Evolutionary conservation across 2,113 vertebrate genomes (phyloP).

Genomic region (Paracanthobrama guichenoti): DNA sequence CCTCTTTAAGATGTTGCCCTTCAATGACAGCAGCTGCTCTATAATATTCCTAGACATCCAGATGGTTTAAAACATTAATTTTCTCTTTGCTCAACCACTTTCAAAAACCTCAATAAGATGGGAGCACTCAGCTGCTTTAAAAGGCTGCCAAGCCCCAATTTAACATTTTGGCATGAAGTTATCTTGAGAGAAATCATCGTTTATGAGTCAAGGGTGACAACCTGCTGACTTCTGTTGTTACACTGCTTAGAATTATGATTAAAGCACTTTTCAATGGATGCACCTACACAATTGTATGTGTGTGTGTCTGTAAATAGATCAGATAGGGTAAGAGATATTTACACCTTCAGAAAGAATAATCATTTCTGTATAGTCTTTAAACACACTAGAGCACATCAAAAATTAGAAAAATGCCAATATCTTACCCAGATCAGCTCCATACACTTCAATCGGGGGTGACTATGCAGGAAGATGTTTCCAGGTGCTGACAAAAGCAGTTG

Average conservation of each 20-base stretch:
- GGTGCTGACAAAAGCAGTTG: constrained; percentile 95
- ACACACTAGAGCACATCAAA: neutral
- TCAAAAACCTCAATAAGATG: constrained; percentile 12
- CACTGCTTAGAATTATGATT: constrained; percentile 8
- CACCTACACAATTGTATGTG: neutral
- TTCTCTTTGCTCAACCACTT: neutral
- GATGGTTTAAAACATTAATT: neutral
- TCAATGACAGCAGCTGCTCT: neutral
- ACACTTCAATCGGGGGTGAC: constrained; percentile 13
- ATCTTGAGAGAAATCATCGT: constrained; percentile 32
- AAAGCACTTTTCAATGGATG: neutral
- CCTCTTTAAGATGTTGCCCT: neutral
- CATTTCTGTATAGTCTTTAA: neutral
- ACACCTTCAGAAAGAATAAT: neutral
- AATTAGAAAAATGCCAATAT: neutral
- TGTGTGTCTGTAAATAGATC: neutral
- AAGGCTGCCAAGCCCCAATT: neutral
- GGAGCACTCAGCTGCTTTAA: constrained; percentile 21
- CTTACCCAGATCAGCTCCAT: constrained; percentile 46
- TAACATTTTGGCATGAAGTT: constrained; percentile 7
- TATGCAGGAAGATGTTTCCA: constrained; percentile 94
- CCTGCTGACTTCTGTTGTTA: neutral
- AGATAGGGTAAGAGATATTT: neutral
- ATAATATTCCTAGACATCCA: neutral
- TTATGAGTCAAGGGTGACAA: neutral